Evolutionary conservation across 2,888 invertebrate genomes (phyloP).

Genomic region (Athripsodes cinereus): DNA sequence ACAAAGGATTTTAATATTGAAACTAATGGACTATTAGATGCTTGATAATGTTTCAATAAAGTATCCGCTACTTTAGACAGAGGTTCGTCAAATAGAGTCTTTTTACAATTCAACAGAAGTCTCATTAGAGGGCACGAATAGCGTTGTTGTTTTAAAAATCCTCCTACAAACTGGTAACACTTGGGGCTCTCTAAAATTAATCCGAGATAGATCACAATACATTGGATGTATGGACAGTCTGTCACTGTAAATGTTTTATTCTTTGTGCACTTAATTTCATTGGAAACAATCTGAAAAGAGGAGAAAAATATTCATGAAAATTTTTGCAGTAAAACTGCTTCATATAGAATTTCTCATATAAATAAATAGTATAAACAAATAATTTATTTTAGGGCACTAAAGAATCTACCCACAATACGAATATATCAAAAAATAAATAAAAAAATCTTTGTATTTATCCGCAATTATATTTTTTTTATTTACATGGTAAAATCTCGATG

Average conservation of each 20-base stretch:
- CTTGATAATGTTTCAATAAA: conserved; percentile 35
- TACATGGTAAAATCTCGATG: no score
- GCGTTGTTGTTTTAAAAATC: conserved; percentile 32
- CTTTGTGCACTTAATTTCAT: conserved; percentile 22
- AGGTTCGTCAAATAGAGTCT: conserved; percentile 24
- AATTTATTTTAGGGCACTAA: no score
- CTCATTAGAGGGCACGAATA: conserved; percentile 38
- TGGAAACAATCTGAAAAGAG: conserved; percentile 22
- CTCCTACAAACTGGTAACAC: conserved; percentile 23
- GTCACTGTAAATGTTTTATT: conserved; percentile 21
- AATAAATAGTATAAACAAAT: no score
- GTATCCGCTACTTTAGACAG: conserved; percentile 34
- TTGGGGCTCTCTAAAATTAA: conserved; percentile 22
- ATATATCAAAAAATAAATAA: no score
- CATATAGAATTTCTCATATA: no score
- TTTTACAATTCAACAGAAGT: conserved; percentile 32
- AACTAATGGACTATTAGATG: conserved; percentile 35
- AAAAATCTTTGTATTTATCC: no score
- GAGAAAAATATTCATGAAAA: no score
- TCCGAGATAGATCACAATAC: conserved; percentile 27
- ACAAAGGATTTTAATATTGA: conserved; percentile 33
- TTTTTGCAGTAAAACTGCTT: no score
- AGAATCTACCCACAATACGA: no score
- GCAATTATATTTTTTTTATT: no score
- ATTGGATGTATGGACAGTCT: conserved; percentile 31